Conservation (phyloP, 2,113 vertebrate genomes). For the Neodon shergylaensis region DNA sequence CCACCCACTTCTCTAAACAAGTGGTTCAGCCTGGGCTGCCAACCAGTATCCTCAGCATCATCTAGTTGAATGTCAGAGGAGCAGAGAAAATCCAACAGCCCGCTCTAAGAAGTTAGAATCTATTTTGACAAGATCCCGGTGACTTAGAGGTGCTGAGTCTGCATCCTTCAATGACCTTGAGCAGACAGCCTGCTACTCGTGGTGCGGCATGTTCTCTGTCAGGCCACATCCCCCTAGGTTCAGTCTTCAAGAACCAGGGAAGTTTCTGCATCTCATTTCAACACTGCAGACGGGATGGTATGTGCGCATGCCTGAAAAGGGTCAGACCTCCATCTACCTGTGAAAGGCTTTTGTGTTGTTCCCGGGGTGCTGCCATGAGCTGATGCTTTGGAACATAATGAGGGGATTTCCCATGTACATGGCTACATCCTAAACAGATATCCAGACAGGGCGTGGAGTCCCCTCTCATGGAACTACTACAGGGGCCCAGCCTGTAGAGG, state of each 20-base stretch:
- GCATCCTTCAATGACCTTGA: neutral
- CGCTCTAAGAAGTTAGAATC: neutral
- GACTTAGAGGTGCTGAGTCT: neutral
- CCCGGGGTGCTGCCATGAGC: neutral
- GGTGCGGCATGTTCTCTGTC: neutral
- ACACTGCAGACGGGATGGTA: neutral
- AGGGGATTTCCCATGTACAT: neutral
- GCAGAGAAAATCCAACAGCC: neutral
- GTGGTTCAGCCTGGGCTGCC: neutral
- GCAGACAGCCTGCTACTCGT: neutral
- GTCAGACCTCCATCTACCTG: neutral
- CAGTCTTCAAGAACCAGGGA: neutral
- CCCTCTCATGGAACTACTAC: neutral
- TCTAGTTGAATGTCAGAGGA: neutral
- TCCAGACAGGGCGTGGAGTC: neutral
- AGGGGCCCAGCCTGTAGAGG: neutral
- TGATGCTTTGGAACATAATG: neutral
- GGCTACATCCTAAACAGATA: too few relatives aligned
- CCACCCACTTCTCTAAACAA: neutral
- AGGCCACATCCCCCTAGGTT: neutral
- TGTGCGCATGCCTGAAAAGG: too few relatives aligned
- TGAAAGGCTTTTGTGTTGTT: neutral
- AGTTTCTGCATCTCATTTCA: neutral
- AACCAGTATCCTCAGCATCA: neutral
- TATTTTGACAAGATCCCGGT: neutral